Evolutionary conservation across 2,113 vertebrate species (phyloP).

Genomic region (Chloebia gouldiae): DNA sequence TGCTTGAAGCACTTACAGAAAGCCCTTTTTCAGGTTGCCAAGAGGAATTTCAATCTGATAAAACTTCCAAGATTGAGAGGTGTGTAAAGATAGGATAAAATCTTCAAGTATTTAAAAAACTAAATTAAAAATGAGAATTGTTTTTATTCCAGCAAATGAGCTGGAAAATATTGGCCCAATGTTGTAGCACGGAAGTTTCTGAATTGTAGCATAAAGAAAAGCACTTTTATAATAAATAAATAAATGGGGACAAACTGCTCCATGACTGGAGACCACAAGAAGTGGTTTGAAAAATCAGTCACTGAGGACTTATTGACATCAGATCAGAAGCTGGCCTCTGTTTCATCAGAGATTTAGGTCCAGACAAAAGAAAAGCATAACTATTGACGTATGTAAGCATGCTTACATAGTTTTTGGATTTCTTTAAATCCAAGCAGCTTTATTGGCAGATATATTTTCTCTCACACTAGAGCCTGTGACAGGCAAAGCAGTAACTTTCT

Average conservation of each 20-base stretch:
- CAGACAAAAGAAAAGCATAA: too few species aligned
- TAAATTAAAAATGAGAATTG: background rate
- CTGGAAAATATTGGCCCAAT: background rate
- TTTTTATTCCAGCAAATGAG: background rate
- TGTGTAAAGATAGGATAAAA: background rate
- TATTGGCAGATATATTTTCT: background rate
- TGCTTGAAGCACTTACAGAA: background rate
- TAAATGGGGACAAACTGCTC: background rate
- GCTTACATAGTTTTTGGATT: background rate
- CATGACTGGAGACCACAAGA: background rate
- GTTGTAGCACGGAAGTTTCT: background rate
- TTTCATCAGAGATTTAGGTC: background rate
- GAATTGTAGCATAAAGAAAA: background rate
- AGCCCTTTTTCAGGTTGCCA: background rate
- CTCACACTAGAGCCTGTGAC: background rate
- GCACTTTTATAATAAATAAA: background rate
- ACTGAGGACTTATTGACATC: background rate
- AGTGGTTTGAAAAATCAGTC: background rate
- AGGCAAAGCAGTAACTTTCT: background rate
- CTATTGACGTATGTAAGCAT: background rate
- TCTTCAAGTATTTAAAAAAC: background rate
- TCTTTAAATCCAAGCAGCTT: background rate
- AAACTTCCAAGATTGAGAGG: background rate
- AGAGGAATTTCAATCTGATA: background rate
- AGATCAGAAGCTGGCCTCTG: background rate